Conservation (phyloP, 1,140 invertebrate genomes). For the Sogatella furcifera region DNA sequence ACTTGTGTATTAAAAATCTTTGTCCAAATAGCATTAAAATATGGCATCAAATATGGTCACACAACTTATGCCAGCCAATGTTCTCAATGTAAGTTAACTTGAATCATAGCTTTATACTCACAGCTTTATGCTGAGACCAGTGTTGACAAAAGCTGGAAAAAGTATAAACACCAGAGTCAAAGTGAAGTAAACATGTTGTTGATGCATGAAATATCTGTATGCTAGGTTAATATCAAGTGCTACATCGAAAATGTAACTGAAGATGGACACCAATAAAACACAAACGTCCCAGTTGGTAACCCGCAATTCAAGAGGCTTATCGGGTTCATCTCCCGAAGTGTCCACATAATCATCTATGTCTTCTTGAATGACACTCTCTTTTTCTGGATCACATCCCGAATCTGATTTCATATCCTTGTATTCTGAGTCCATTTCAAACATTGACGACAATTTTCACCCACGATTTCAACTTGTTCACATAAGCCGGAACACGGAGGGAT, state of each 20-base stretch:
- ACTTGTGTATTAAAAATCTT: too few species aligned
- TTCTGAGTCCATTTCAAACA: slow-evolving; percentile 12
- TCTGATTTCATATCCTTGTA: slow-evolving; percentile 11
- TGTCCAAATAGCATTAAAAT: too few species aligned
- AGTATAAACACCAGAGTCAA: slow-evolving; percentile 49
- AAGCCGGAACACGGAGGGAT: too few species aligned
- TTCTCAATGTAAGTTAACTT: too few species aligned
- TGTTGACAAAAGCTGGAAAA: slow-evolving; percentile 50
- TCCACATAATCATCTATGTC: slow-evolving; percentile 1
- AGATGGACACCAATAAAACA: slow-evolving; percentile 39
- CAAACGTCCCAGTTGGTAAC: slow-evolving; percentile 36
- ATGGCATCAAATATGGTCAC: too few species aligned
- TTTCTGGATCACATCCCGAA: slow-evolving; percentile 1
- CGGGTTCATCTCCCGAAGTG: slow-evolving; percentile 6
- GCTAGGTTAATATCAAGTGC: slow-evolving; percentile 52
- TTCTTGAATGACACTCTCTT: slow-evolving; percentile 10
- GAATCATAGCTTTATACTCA: slow-evolving; percentile 29
- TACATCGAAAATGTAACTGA: slow-evolving; percentile 50
- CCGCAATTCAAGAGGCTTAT: slow-evolving; percentile 10
- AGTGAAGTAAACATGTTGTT: slow-evolving; percentile 41
- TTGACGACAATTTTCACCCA: too few species aligned
- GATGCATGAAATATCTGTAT: slow-evolving; percentile 38
- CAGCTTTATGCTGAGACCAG: slow-evolving; percentile 50
- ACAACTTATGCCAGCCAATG: too few species aligned
- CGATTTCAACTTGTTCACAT: too few species aligned